Base-by-base conservation (phyloP, 2,888 invertebrate species). In the Lasioglossum calceatum region DNA sequence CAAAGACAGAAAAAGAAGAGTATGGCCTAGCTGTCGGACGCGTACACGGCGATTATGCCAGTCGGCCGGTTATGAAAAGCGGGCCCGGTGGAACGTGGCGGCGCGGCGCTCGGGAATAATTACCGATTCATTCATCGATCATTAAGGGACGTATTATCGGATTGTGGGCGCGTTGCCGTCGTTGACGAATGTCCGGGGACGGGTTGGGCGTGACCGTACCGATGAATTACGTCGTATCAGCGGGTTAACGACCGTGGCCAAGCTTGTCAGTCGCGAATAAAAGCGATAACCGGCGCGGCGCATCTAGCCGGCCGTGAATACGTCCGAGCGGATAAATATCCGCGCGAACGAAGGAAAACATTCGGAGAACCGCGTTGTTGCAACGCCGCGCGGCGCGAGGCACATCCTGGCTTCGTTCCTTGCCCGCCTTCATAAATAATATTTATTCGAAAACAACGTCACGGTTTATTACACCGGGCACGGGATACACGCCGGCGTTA, bases 71-170 rank as follows among this genome's bases (percentile, higher is more conserved):
- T 61, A n/a, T 80, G 85, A 73, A 81, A 87, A 86, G 85, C 76
- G 72, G 27, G 39, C 81, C 80, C 82, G 82, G 81, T 83, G 75
- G 47, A 61, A 77, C 64, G 54, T 54, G 54, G 54, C 54, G 54
- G 54, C 54, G 54, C 54, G 23, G 23, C 23, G 54, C 54, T 54
- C 23, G 54, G 23, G 54, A 84, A 88, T 92, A 93, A 93, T 93
- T 92, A 93, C 87, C 90, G 92, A 91, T 91, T 93, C 92, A 92
- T 93, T 92, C 91, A 90, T 87, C 92, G 92, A 92, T 93, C 92
- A 92, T 93, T 92, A 93, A 91, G 89, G 89, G 88, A 89, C 89
- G 86, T 88, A 92, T 92, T 90, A 91, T 91, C 87, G 90, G 84
- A 90, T 88, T 78, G 90, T 73, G 32, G 77, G 84, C 36, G 76